Base-by-base conservation (phyloP, 2,888 invertebrate genomes). In the Athrips mouffetella region DNA sequence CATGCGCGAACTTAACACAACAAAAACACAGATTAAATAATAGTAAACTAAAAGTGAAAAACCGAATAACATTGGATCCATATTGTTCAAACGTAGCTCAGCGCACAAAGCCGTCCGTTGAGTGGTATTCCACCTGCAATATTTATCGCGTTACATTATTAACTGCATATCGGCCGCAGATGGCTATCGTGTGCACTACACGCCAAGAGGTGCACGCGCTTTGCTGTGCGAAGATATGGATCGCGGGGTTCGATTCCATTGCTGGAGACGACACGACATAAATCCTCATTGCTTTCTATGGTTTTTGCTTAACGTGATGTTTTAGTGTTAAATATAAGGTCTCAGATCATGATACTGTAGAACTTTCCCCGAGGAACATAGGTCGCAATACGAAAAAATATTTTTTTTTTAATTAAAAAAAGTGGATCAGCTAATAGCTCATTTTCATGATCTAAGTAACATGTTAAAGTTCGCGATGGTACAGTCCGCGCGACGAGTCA, bases 101-200 rank as follows among this genome's bases (percentile, higher is more conserved):
- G 27, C 10, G 27, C 7, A 27, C 27, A 27, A 27, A 27, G 27
- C 27, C 27, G 27, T 4, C 18, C 7, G 45, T 27, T 45, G 77
- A 76, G 72, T 69, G 73, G 74, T 73, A 70, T 75, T 74, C 70
- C 73, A 80, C 80, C 79, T 78, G 80, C 75, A 79, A 44, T 48
- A 46, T 80, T 83, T 86, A 86, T 84, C 83, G 76, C 76, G 73
- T 78, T 73, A 78, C 79, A 79, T 81, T 85, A 86, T 82, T 85
- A 83, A 82, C 79, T 76, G 81, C 83, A 75, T 83, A 86, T 85
- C 83, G 76, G 71, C 64, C 68, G 58, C 67, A 83, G 87, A 87
- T 85, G 75, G 76, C 77, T 82, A 86, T 87, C 86, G 67, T 62
- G 70, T 67, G 72, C 73, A 68, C 70, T 79, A 83, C 85, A 83